Evolutionary conservation across 2,113 vertebrate genomes (phyloP).

Genomic region (Oncorhynchus kisutch): DNA sequence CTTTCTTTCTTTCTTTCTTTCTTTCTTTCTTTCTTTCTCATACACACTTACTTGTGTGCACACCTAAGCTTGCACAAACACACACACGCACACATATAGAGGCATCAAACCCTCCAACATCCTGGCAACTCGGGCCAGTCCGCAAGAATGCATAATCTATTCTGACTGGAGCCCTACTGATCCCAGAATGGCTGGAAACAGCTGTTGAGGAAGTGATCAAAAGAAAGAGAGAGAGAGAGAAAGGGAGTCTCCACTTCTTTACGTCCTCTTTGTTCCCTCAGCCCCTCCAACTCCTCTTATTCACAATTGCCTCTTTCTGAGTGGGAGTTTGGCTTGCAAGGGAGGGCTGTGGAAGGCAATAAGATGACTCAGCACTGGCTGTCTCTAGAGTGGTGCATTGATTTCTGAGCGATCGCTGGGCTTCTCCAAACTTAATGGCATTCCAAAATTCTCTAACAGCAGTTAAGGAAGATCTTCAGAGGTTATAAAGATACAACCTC

Average conservation of each 20-base stretch:
- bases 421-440: not conserved
- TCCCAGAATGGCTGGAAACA: slow-evolving; percentile 59
- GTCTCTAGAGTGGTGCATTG: not conserved
- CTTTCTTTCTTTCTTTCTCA: not conserved
- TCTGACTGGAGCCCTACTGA: slow-evolving; percentile 47
- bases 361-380: not conserved
- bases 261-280: slow-evolving; percentile 51
- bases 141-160: slow-evolving; percentile 59
- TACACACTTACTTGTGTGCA: not conserved
- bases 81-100: slow-evolving; percentile 4
- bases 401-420: not conserved
- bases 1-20: too few relatives aligned
- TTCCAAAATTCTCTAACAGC: not conserved
- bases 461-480: not conserved
- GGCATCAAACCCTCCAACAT: slow-evolving; percentile 35
- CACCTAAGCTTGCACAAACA: slow-evolving; percentile 28
- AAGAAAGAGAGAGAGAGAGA: slow-evolving; percentile 39
- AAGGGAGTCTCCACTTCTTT: slow-evolving; percentile 42
- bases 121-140: slow-evolving; percentile 49
- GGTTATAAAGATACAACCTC: not conserved
- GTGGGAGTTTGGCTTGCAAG: slow-evolving; percentile 13
- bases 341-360: slow-evolving; percentile 13
- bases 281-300: slow-evolving; percentile 46
- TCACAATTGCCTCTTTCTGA: slow-evolving; percentile 42
- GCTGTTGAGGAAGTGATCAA: slow-evolving; percentile 65